A percentile compares a stretch with the other conserved stretches of the same genome.
Conservation (phyloP, 2,113 vertebrate genomes). For the Argyrosomus japonicus region DNA sequence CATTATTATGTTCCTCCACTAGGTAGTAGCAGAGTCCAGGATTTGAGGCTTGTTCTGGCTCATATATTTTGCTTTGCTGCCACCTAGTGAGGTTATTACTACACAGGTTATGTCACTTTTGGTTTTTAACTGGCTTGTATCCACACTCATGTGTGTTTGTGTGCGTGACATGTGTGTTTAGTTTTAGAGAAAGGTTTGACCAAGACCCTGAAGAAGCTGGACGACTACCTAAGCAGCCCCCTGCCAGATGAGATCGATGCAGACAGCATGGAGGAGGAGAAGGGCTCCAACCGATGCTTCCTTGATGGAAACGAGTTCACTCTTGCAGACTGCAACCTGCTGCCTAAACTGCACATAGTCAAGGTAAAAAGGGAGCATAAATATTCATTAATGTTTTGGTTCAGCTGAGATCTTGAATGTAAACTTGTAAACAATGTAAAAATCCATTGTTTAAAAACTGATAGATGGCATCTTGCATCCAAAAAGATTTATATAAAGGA, state of each 20-base stretch:
- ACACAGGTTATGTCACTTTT: neutral
- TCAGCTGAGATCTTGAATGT: neutral
- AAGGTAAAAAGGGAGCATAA: slow-evolving; percentile 86
- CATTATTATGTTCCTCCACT: slow-evolving; percentile 53
- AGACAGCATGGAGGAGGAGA: slow-evolving; percentile 88
- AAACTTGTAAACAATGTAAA: neutral
- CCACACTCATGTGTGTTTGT: neutral
- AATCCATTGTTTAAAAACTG: neutral
- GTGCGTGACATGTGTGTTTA: slow-evolving; percentile 64
- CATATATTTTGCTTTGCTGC: slow-evolving; percentile 51
- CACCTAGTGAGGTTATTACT: slow-evolving; percentile 52
- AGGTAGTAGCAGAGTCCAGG: slow-evolving; percentile 71
- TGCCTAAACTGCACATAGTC: slow-evolving; percentile 98
- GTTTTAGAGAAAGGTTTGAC: slow-evolving; percentile 91
- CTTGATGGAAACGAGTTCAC: slow-evolving; percentile 95
- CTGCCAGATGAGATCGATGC: slow-evolving; percentile 94
- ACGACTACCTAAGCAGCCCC: slow-evolving; percentile 91
- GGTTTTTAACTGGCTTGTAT: neutral
- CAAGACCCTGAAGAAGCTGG: slow-evolving; percentile 92
- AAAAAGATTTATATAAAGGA: neutral
- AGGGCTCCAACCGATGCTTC: slow-evolving; percentile 89
- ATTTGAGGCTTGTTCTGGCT: neutral
- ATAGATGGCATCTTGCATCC: neutral
- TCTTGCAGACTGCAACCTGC: slow-evolving; percentile 97
- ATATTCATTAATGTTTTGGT: neutral